These are phyloP conservation scores for Pangasianodon gigas DNA, from an alignment of 2,113 vertebrate species.

Conservation along the genomic window DNA sequence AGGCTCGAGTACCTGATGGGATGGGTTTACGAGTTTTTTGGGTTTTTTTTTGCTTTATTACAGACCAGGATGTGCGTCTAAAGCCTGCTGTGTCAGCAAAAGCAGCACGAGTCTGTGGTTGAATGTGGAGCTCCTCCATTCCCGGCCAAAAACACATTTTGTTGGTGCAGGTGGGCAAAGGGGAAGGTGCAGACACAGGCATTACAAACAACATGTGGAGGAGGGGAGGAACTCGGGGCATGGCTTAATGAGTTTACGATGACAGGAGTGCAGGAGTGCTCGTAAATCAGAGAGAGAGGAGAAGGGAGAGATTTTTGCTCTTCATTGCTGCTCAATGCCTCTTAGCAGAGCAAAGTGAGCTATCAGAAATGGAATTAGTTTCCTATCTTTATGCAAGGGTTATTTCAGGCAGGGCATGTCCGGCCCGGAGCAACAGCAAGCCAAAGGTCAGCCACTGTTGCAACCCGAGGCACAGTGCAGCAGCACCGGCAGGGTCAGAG, in stretches of 20 bases:
- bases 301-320: background rate
- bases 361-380: background rate
- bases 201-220: conserved; percentile 1
- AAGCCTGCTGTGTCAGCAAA: conserved; percentile 56
- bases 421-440: conserved; percentile 46
- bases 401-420: conserved; percentile 57
- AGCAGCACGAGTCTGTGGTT: background rate
- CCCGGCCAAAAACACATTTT: background rate
- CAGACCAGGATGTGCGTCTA: conserved; percentile 4
- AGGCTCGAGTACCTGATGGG: conserved; percentile 66
- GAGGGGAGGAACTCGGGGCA: background rate
- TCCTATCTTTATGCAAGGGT: background rate
- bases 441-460: conserved; percentile 63
- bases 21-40: conserved; percentile 17
- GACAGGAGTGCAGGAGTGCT: too few relatives aligned
- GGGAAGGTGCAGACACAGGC: background rate
- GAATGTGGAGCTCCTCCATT: conserved; percentile 27
- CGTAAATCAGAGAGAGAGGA: background rate
- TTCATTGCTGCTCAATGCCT: too few relatives aligned
- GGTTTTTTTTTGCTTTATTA: background rate
- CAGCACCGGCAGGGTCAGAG: conserved; percentile 59
- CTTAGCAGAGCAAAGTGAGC: background rate
- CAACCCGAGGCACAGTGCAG: conserved; percentile 51
- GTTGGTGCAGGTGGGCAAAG: conserved; percentile 47
- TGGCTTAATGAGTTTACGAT: background rate